Evolutionary conservation across 1,140 invertebrate genomes (phyloP), one percentile per base, ranked within the genome.

Genomic region (Asobara japonica): DNA sequence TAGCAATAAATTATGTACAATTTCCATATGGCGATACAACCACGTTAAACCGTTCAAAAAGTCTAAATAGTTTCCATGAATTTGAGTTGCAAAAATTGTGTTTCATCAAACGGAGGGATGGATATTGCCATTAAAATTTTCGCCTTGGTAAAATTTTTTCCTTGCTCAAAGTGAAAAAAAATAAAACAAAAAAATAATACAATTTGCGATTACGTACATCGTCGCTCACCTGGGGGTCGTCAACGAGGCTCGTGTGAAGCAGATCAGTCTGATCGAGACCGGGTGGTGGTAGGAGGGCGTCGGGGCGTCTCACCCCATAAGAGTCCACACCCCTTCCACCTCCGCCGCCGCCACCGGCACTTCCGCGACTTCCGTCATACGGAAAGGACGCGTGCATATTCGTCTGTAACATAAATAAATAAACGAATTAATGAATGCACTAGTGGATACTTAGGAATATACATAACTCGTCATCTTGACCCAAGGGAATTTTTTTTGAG

Each of bases 361-460:
- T 79, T 38, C 80, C 84, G 30, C 87, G 82, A 38, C 86, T 83
- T 45, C 84, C 82, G 75, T 90, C 89, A 79, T 90, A 90, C 22
- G 89, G 87, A 81, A 90, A 89, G 29, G 87, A 89, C 33, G 88
- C 84, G 79, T 90, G 89, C 89, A 90, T 90, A 72, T 89, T 90
- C 66, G 88, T 86, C 89, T 90, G 84, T 67, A 89, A 62, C 88
- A 74, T 71, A 75, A 78, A 78, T 36, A 69, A 73, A 56, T 72
- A 71, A 71, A 41, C n/a, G n/a, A n/a, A n/a, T n/a, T n/a, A n/a
- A n/a, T n/a, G n/a, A n/a, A n/a, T n/a, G n/a, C n/a, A n/a, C n/a
- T n/a, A n/a, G n/a, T n/a, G n/a, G n/a, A n/a, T n/a, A n/a, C n/a
- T n/a, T n/a, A n/a, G n/a, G n/a, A n/a, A n/a, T n/a, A n/a, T n/a